Percentiles rank a stretch among this genome's conserved stretches.
Conservation (phyloP, 2,797 vertebrate genomes). For the Pampus argenteus region DNA sequence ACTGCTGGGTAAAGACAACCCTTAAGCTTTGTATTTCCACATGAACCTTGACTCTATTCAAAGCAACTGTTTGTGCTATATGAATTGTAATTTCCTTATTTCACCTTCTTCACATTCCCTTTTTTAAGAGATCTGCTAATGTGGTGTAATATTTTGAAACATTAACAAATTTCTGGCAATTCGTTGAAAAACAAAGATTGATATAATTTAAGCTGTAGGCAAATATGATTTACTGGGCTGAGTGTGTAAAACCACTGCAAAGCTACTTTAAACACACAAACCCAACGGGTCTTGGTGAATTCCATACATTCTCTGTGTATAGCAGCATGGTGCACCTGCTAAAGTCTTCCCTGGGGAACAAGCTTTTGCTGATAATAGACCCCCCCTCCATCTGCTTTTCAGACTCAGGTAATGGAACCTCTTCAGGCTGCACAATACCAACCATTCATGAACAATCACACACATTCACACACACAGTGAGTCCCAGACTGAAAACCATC, state of each 20-base stretch:
- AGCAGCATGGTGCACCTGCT: slow-evolving; percentile 19
- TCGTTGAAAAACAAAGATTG: no score
- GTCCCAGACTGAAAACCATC: background rate
- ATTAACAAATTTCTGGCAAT: no score
- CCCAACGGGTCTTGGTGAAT: background rate
- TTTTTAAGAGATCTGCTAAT: no score
- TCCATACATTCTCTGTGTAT: slow-evolving; percentile 8
- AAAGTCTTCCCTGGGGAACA: slow-evolving; percentile 21
- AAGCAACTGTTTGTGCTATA: no score
- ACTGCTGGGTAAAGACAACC: background rate
- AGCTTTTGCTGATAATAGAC: slow-evolving; percentile 18
- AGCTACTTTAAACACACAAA: background rate
- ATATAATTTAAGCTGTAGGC: background rate
- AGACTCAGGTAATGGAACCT: slow-evolving; percentile 25
- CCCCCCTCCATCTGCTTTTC: slow-evolving; percentile 30
- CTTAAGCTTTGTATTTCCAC: no score
- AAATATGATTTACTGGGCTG: background rate
- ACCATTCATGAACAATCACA: slow-evolving; percentile 18
- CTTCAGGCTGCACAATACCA: slow-evolving; percentile 13
- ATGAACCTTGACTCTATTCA: no score
- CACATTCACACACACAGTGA: background rate
- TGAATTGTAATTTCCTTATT: no score
- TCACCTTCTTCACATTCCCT: no score
- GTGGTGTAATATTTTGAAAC: no score
- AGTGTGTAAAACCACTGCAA: background rate